These are phyloP conservation scores for Ophion obscuratus DNA, from an alignment of 2,888 invertebrate species.

Conservation along the genomic window DNA sequence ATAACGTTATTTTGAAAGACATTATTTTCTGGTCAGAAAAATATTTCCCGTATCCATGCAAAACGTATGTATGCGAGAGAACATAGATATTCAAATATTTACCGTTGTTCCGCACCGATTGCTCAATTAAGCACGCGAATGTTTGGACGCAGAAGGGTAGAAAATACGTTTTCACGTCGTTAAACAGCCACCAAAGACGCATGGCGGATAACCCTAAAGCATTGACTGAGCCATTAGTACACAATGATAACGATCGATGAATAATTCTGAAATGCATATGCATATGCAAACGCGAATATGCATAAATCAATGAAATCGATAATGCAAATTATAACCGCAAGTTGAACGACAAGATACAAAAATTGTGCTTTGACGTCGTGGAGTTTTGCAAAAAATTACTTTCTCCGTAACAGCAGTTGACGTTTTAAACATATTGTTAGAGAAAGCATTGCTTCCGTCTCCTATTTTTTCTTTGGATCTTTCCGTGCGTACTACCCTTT, in stretches of 20 bases:
- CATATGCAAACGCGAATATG: not conserved
- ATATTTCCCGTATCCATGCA: no score
- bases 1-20: not conserved
- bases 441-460: not conserved
- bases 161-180: slow-evolving; percentile 53
- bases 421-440: not conserved
- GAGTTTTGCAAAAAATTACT: not conserved
- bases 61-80: not conserved
- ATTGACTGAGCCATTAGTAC: not conserved
- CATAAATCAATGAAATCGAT: not conserved
- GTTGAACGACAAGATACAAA: not conserved
- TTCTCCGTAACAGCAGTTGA: not conserved
- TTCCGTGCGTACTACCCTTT: not conserved
- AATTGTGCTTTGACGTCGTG: not conserved
- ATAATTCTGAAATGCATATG: slow-evolving; percentile 3
- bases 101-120: slow-evolving; percentile 25
- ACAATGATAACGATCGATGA: not conserved
- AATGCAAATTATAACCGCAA: not conserved
- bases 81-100: slow-evolving; percentile 11
- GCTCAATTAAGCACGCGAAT: slow-evolving; percentile 24
- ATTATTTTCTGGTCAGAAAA: not conserved
- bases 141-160: slow-evolving; percentile 27
- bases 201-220: slow-evolving; percentile 19
- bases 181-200: slow-evolving; percentile 19
- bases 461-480: not conserved